Percentiles rank a stretch among this genome's conserved stretches.
Evolutionary conservation across 2,113 vertebrate species (phyloP).

Genomic region (Entosphenus tridentatus): DNA sequence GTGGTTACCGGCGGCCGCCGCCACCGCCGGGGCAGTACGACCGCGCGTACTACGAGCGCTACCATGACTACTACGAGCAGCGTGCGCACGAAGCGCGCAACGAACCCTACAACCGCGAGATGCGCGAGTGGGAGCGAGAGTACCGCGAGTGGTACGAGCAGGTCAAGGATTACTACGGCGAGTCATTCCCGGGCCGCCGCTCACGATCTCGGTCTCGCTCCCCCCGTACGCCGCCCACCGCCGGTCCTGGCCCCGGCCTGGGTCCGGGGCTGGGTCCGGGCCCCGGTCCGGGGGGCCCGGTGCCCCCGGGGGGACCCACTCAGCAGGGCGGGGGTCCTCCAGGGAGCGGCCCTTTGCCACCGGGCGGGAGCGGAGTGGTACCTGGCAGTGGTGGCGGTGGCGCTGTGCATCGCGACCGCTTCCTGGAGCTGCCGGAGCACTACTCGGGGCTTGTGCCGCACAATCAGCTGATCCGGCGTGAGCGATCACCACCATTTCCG

Average conservation of each 20-base stretch:
- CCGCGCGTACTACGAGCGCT: slow-evolving; percentile 36
- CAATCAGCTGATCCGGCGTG: too few relatives aligned
- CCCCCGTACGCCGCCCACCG: slow-evolving; percentile 18
- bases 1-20: slow-evolving; percentile 39
- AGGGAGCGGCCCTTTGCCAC: too few relatives aligned
- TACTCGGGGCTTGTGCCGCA: too few relatives aligned
- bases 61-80: slow-evolving; percentile 45
- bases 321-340: too few relatives aligned
- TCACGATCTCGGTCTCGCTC: too few relatives aligned
- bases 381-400: too few relatives aligned
- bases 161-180: slow-evolving; percentile 73
- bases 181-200: slow-evolving; percentile 15
- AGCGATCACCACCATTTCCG: too few relatives aligned
- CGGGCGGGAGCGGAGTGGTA: too few relatives aligned
- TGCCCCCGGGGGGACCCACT: slow-evolving; percentile 12
- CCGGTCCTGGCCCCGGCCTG: slow-evolving; percentile 25
- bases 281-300: slow-evolving; percentile 37
- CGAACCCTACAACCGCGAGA: slow-evolving; percentile 58
- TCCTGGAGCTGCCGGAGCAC: too few relatives aligned
- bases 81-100: slow-evolving; percentile 40
- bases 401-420: too few relatives aligned
- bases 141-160: slow-evolving; percentile 84
- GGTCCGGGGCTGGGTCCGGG: slow-evolving; percentile 28
- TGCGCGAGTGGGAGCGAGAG: slow-evolving; percentile 58
- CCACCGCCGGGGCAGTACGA: slow-evolving; percentile 29